phyloP scores from a whole-genome alignment of 2,888 invertebrate species.

The Aporophyla lueneburgensis region DNA sequence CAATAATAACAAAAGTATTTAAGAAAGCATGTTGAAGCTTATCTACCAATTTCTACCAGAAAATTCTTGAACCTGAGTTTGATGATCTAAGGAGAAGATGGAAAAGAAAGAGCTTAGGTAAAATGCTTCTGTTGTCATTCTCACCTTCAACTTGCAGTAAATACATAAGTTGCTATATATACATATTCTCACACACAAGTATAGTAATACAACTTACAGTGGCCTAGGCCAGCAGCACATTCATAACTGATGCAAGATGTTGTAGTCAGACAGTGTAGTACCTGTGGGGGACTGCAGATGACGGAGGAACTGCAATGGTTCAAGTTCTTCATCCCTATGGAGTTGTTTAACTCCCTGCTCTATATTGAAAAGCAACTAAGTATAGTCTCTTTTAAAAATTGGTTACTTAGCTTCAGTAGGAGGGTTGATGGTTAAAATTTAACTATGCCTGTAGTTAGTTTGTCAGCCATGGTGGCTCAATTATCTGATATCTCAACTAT shows the following conservation, averaged over 20 bases:
- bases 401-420: neutral
- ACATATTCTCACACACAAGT: neutral
- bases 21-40: neutral
- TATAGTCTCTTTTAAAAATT: neutral
- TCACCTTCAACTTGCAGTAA: neutral
- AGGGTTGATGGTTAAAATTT: neutral
- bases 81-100: neutral
- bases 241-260: neutral
- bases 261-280: constrained; percentile 1
- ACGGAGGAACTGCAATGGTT: neutral
- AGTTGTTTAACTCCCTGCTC: neutral
- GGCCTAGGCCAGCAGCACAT: neutral
- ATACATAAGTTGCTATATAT: neutral
- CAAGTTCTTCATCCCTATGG: neutral
- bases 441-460: too few species aligned
- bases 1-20: neutral
- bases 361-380: neutral
- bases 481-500: too few species aligned
- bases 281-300: neutral
- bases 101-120: too few species aligned
- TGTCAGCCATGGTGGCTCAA: too few species aligned
- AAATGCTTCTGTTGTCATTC: neutral
- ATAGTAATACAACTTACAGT: neutral
- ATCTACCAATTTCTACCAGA: neutral
- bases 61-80: neutral